A percentile compares a stretch with the other conserved stretches of the same genome.
These are phyloP conservation scores for Chaenogobius annularis DNA, from an alignment of 2,113 vertebrate species.

Conservation along the genomic window DNA sequence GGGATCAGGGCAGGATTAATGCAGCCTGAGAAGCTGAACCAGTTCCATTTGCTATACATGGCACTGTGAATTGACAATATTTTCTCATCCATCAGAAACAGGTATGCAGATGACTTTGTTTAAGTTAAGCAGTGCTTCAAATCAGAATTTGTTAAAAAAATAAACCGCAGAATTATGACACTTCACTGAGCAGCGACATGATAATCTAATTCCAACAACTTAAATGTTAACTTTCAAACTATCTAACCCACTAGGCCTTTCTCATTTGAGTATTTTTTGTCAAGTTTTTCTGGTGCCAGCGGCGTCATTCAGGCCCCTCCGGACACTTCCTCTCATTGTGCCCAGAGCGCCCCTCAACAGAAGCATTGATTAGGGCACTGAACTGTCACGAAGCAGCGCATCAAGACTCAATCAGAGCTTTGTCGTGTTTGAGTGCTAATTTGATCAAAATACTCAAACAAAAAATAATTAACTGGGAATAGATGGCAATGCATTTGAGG, in stretches of 20 bases:
- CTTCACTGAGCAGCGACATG: no score
- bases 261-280: no score
- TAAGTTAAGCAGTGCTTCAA: no score
- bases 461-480: neutral
- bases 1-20: constrained; percentile 46
- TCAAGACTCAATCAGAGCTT: constrained; percentile 17
- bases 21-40: constrained; percentile 35
- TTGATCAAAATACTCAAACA: neutral
- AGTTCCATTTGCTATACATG: constrained; percentile 36
- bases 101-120: no score
- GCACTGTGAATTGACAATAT: constrained; percentile 9
- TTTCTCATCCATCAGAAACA: no score
- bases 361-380: constrained; percentile 33
- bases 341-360: constrained; percentile 9
- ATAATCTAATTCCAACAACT: no score
- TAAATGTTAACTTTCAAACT: no score
- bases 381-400: constrained; percentile 23
- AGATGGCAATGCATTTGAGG: neutral
- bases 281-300: neutral
- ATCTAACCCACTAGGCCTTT: no score
- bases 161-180: no score
- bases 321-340: constrained; percentile 21
- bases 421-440: constrained; percentile 18
- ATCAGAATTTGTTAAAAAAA: no score
- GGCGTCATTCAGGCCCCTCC: constrained; percentile 19